These are phyloP conservation scores for Pristiophorus japonicus DNA, from an alignment of 2,113 vertebrate genomes.

Conservation along the genomic window DNA sequence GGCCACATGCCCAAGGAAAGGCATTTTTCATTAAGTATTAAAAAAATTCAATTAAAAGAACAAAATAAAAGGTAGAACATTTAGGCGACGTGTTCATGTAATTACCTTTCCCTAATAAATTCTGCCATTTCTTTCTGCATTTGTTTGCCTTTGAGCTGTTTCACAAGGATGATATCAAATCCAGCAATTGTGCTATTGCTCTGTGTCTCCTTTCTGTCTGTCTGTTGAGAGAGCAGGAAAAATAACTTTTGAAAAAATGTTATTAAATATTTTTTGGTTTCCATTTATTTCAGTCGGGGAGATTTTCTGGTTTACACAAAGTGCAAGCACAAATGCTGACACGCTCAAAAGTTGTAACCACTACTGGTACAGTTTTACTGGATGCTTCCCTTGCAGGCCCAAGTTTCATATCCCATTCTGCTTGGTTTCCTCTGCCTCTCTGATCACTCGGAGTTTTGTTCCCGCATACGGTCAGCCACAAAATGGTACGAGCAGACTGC, in stretches of 20 bases:
- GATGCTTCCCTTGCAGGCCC: neutral
- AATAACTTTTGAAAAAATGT: neutral
- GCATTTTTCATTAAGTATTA: neutral
- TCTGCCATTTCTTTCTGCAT: conserved; percentile 99
- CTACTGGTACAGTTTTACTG: neutral
- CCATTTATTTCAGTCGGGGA: neutral
- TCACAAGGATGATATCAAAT: conserved; percentile 92
- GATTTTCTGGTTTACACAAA: too few relatives aligned
- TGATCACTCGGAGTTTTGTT: neutral
- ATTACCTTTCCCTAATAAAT: conserved; percentile 89
- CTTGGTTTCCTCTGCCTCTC: neutral
- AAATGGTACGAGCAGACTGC: neutral
- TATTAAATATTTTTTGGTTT: neutral
- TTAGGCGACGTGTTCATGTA: neutral
- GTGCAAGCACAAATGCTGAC: neutral
- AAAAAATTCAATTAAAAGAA: neutral
- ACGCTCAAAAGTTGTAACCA: neutral
- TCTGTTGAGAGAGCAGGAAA: conserved; percentile 55
- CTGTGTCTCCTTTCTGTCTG: conserved; percentile 86
- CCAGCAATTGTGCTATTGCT: conserved; percentile 77
- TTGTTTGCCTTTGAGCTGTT: conserved; percentile 94
- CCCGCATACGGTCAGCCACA: too few relatives aligned
- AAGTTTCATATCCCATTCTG: conserved; percentile 24
- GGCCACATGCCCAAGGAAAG: neutral
- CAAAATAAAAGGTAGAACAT: neutral